These are phyloP conservation scores for Anneissia japonica DNA, from an alignment of 35 echinoderm and acorn worm genomes.

Conservation along the genomic window DNA sequence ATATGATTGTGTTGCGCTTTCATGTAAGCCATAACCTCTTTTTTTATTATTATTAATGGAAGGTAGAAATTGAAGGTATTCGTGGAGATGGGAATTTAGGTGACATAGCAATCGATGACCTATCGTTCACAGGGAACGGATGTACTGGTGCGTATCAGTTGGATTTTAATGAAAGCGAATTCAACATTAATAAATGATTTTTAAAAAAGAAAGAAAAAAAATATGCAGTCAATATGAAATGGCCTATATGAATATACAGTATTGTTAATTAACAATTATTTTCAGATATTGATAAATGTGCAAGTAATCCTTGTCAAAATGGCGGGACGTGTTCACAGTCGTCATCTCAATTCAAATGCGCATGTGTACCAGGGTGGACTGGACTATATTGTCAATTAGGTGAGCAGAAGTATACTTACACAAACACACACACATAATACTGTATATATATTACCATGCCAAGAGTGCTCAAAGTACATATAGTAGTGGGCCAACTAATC, in stretches of 20 bases:
- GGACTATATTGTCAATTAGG: slow-evolving; percentile 44
- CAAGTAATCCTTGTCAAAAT: slow-evolving; percentile 72
- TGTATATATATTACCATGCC: no score
- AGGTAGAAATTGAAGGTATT: slow-evolving; percentile 55
- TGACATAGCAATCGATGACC: slow-evolving; percentile 81
- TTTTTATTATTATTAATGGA: not conserved
- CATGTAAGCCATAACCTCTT: no score
- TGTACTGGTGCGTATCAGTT: slow-evolving; percentile 41
- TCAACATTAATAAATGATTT: not conserved
- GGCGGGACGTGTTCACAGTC: slow-evolving; percentile 32
- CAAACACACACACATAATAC: no score
- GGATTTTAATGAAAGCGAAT: not conserved
- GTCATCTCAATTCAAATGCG: slow-evolving; percentile 12
- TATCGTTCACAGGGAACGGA: slow-evolving; percentile 22
- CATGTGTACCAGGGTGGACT: slow-evolving; percentile 40
- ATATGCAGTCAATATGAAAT: no score
- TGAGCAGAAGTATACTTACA: not conserved
- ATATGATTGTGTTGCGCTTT: no score
- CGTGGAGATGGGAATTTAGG: slow-evolving; percentile 53
- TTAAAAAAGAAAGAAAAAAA: no score
- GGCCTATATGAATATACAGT: no score
- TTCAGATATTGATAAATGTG: slow-evolving; percentile 53
- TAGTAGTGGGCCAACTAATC: no score
- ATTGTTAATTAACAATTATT: not conserved
- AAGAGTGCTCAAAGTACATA: no score